phyloP scores from a whole-genome alignment of 1,140 invertebrate species.

The Ceratosolen fusciceps region DNA sequence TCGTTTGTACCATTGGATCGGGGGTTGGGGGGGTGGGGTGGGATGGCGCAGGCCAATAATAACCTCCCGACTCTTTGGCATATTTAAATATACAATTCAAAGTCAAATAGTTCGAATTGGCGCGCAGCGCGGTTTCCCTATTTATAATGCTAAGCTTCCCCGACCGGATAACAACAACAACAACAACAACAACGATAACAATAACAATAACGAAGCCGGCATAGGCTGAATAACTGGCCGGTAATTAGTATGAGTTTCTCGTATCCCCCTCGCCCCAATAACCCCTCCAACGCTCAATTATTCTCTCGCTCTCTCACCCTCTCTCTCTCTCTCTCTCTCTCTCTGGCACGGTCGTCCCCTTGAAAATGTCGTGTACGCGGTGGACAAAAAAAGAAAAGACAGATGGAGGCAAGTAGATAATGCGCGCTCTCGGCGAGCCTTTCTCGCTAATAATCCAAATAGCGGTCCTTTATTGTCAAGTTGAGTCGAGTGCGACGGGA shows the following conservation, averaged over 20 bases:
- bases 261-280: not conserved
- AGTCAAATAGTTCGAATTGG: conserved; percentile 24
- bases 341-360: no score
- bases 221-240: conserved; percentile 12
- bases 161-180: conserved; percentile 18
- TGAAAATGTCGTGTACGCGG: not conserved
- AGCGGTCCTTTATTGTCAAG: conserved; percentile 56
- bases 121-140: not conserved
- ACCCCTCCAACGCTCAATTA: no score
- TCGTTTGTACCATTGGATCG: no score
- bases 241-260: conserved; percentile 26
- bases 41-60: not conserved
- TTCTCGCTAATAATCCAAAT: conserved; percentile 62
- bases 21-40: no score
- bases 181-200: conserved; percentile 16
- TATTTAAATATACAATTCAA: not conserved
- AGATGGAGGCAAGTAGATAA: conserved; percentile 27
- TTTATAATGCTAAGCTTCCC: conserved; percentile 9
- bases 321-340: no score
- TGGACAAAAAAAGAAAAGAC: not conserved
- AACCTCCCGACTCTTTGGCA: not conserved
- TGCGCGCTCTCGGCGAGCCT: conserved; percentile 49
- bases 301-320: no score
- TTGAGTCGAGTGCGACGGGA: no score
- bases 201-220: conserved; percentile 28